Evolutionary conservation across 2,113 vertebrate genomes (phyloP).

Genomic region (Ramphastos sulfuratus): DNA sequence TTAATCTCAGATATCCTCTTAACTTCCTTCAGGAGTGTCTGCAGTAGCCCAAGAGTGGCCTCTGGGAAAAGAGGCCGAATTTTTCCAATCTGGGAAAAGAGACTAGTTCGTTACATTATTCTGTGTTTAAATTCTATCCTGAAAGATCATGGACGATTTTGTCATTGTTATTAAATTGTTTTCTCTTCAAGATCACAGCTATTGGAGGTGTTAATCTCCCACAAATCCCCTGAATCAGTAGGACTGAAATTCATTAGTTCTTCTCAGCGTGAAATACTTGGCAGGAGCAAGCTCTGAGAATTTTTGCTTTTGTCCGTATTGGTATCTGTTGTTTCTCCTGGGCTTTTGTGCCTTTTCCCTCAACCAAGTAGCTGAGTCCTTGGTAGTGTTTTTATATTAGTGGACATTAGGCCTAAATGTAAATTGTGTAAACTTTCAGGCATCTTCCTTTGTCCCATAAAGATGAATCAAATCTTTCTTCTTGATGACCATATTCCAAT

Average conservation of each 20-base stretch:
- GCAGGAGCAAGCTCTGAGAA: neutral
- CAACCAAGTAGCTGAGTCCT: neutral
- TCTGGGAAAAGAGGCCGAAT: neutral
- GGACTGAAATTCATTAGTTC: conserved; percentile 16
- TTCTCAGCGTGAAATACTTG: neutral
- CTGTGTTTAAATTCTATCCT: neutral
- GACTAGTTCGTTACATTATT: neutral
- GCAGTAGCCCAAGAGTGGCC: neutral
- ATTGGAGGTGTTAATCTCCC: neutral
- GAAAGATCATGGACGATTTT: neutral
- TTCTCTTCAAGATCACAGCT: neutral
- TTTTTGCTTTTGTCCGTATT: neutral
- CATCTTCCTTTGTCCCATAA: neutral
- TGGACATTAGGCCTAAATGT: neutral
- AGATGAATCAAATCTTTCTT: neutral
- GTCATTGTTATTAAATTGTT: neutral
- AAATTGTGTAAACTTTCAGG: neutral
- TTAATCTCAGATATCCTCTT: neutral
- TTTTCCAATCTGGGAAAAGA: neutral
- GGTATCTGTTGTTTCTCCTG: neutral
- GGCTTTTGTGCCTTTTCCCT: neutral
- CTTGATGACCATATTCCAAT: neutral
- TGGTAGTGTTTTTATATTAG: neutral
- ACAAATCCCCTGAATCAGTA: conserved; percentile 10
- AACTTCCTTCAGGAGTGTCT: neutral